These are phyloP conservation scores for Diuraphis noxia DNA, from an alignment of 1,140 invertebrate species.

Conservation along the genomic window DNA sequence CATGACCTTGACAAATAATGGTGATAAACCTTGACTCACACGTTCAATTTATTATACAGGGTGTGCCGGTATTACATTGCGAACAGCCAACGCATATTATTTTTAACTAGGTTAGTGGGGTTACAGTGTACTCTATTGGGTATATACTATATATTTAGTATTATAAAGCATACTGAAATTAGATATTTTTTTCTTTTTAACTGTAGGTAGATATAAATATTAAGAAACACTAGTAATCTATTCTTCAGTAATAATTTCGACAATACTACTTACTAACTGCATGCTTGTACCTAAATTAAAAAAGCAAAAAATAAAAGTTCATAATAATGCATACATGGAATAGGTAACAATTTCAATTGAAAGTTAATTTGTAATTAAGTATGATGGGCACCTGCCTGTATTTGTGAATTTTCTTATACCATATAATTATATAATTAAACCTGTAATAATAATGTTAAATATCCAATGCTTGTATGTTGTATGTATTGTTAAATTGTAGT, in stretches of 20 bases:
- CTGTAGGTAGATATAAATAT: not conserved
- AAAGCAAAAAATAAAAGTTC: not conserved
- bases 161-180: not conserved
- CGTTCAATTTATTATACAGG: not conserved
- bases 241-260: not conserved
- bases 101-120: not conserved
- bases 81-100: not conserved
- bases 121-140: not conserved
- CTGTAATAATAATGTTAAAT: not conserved
- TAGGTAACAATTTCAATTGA: not conserved
- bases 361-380: not conserved
- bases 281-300: not conserved
- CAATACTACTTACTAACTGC: not conserved
- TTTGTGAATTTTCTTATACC: not conserved
- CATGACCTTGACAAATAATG: constrained; percentile 11
- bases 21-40: constrained; percentile 1
- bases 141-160: no score
- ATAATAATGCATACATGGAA: not conserved
- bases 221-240: not conserved
- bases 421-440: not conserved
- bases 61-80: not conserved
- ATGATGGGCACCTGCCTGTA: not conserved
- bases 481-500: not conserved
- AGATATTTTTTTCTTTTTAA: not conserved
- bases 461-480: not conserved